Percentiles rank a stretch among this genome's conserved stretches.
These are phyloP conservation scores for Lacerta viridis DNA, from an alignment of 2,797 vertebrate genomes.

Conservation along the genomic window DNA sequence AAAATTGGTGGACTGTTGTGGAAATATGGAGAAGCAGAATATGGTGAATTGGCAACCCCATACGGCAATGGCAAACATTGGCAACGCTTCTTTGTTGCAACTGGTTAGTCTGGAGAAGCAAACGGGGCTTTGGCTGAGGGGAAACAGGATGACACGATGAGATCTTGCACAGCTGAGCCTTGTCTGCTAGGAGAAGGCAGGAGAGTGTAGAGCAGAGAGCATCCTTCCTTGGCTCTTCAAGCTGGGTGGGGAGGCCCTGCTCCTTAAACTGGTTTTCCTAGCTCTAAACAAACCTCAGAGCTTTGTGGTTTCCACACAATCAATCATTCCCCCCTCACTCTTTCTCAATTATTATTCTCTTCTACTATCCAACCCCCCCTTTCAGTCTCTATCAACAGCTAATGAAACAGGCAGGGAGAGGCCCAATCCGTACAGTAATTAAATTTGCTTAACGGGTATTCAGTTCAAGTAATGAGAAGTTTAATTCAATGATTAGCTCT, in stretches of 20 bases:
- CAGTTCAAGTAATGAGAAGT: conserved; percentile 86
- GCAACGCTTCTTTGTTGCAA: neutral
- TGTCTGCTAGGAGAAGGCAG: neutral
- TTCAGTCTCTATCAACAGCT: conserved; percentile 77
- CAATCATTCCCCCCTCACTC: conserved; percentile 8
- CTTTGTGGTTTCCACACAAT: conserved; percentile 33
- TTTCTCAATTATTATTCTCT: conserved; percentile 44
- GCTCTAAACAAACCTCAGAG: conserved; percentile 8
- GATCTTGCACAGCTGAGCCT: neutral
- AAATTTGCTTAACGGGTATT: conserved; percentile 86
- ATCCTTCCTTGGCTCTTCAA: neutral
- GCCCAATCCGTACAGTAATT: conserved; percentile 82
- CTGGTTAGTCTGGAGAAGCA: neutral
- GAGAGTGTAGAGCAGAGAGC: neutral
- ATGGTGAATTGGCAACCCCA: neutral
- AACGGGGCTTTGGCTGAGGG: neutral
- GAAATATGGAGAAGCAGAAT: too few relatives aligned
- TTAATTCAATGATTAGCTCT: conserved; percentile 87
- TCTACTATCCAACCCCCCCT: conserved; percentile 19
- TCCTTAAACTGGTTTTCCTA: neutral
- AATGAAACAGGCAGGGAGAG: conserved; percentile 82
- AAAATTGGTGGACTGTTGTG: too few relatives aligned
- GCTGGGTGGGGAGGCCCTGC: neutral
- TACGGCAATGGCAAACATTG: neutral
- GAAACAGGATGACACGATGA: accelerated